A percentile compares a stretch with the other conserved stretches of the same genome.
Conservation (phyloP, 2,888 invertebrate genomes). For the Criorhina ranunculi region DNA sequence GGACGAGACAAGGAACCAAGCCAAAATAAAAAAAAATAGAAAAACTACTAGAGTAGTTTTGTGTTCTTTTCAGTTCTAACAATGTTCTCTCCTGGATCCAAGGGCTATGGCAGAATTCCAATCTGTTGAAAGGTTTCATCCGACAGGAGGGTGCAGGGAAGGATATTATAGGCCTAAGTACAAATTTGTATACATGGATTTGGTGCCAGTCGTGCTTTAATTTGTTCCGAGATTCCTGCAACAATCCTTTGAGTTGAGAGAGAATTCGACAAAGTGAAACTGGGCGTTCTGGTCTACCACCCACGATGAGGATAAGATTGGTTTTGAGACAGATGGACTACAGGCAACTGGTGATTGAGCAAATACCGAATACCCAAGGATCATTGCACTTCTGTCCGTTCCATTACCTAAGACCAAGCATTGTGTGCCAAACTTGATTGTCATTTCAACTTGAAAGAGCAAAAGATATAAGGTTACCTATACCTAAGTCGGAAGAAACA, state of each 20-base stretch:
- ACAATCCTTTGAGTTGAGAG: conserved; percentile 8
- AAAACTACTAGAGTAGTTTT: conserved; percentile 58
- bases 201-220: neutral
- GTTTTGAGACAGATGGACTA: too few relatives aligned
- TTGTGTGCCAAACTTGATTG: too few relatives aligned
- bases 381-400: too few relatives aligned
- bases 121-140: conserved; percentile 56
- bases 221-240: neutral
- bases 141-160: conserved; percentile 6
- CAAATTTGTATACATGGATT: conserved; percentile 6
- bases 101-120: conserved; percentile 65
- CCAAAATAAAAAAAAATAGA: conserved; percentile 16
- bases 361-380: too few relatives aligned
- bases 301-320: too few relatives aligned
- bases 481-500: too few relatives aligned
- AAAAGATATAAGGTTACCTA: too few relatives aligned
- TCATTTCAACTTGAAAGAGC: too few relatives aligned
- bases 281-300: too few relatives aligned
- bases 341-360: too few relatives aligned
- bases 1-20: conserved; percentile 56
- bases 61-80: conserved; percentile 38
- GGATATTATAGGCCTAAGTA: conserved; percentile 19
- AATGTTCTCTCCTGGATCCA: conserved; percentile 40
- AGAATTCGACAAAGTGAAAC: too few relatives aligned
- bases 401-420: too few relatives aligned